Conservation (phyloP, 2,888 invertebrate genomes). For the Dryobota labecula region DNA sequence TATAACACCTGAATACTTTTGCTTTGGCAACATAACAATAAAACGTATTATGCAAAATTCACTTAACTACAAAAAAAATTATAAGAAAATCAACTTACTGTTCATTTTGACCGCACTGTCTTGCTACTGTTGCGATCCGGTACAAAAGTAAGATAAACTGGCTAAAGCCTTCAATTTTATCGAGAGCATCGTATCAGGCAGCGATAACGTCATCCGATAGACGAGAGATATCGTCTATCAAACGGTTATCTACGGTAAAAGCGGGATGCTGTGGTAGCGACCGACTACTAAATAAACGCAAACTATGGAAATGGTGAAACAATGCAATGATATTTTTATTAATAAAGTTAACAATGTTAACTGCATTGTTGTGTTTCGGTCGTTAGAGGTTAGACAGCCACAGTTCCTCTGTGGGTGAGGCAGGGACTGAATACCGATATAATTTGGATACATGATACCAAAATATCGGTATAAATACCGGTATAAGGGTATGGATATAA, state of each 20-base stretch:
- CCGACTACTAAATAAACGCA: slow-evolving; percentile 42
- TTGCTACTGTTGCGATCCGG: slow-evolving; percentile 76
- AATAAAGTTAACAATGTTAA: too few species aligned
- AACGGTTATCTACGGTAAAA: slow-evolving; percentile 72
- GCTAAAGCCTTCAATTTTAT: slow-evolving; percentile 83
- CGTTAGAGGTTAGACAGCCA: too few species aligned
- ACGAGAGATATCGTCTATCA: slow-evolving; percentile 83
- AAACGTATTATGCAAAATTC: background rate
- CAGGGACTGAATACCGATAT: too few species aligned
- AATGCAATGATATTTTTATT: background rate
- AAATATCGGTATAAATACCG: too few species aligned
- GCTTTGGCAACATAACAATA: too few species aligned
- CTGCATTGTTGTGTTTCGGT: too few species aligned
- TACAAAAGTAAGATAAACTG: slow-evolving; percentile 77
- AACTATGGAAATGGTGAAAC: slow-evolving; percentile 1
- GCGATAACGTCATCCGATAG: slow-evolving; percentile 77
- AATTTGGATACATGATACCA: too few species aligned
- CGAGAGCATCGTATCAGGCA: slow-evolving; percentile 78
- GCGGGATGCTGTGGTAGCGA: slow-evolving; percentile 45
- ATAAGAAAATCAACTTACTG: slow-evolving; percentile 75
- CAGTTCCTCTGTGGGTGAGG: too few species aligned
- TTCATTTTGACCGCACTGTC: slow-evolving; percentile 82
- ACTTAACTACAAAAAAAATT: slow-evolving; percentile 24
- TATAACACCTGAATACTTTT: too few species aligned
- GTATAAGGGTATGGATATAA: too few species aligned